These are phyloP conservation scores for Chaetodon trifascialis DNA, from an alignment of 2,113 vertebrate genomes.

Conservation along the genomic window DNA sequence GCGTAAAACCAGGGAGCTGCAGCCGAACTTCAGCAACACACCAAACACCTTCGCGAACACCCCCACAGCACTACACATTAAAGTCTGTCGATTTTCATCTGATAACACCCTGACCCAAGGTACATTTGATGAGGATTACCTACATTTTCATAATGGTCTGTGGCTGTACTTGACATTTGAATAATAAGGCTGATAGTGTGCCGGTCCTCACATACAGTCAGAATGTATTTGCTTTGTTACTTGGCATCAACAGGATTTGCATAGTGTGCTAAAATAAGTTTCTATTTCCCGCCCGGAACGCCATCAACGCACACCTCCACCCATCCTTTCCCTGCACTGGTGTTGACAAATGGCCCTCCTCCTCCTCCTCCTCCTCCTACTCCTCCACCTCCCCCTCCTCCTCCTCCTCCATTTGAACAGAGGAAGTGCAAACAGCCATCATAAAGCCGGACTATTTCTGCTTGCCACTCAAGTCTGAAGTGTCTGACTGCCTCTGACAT, in stretches of 20 bases:
- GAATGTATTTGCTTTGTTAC: constrained; percentile 17
- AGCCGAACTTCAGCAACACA: neutral
- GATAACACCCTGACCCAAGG: neutral
- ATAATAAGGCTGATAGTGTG: constrained; percentile 39
- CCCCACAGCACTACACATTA: no score
- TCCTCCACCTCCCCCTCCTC: constrained; percentile 43
- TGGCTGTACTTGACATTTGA: constrained; percentile 59
- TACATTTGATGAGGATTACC: constrained; percentile 7
- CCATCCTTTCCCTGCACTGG: constrained; percentile 46
- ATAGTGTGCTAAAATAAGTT: constrained; percentile 61
- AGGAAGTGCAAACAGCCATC: constrained; percentile 77
- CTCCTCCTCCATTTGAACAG: constrained; percentile 58
- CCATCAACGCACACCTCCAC: constrained; percentile 25
- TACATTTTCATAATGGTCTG: constrained; percentile 34
- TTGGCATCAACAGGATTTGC: constrained; percentile 52
- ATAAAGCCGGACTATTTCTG: constrained; percentile 74
- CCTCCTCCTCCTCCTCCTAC: constrained; percentile 40
- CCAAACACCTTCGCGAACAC: neutral
- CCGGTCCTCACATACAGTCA: neutral
- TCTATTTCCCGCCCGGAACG: constrained; percentile 50
- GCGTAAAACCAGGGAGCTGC: neutral
- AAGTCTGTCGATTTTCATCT: neutral
- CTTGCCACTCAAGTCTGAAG: constrained; percentile 68
- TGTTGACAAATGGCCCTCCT: constrained; percentile 58
- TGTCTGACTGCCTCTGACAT: constrained; percentile 75